Conservation (phyloP, 2,113 vertebrate genomes). For the Muscicapa adusta region DNA sequence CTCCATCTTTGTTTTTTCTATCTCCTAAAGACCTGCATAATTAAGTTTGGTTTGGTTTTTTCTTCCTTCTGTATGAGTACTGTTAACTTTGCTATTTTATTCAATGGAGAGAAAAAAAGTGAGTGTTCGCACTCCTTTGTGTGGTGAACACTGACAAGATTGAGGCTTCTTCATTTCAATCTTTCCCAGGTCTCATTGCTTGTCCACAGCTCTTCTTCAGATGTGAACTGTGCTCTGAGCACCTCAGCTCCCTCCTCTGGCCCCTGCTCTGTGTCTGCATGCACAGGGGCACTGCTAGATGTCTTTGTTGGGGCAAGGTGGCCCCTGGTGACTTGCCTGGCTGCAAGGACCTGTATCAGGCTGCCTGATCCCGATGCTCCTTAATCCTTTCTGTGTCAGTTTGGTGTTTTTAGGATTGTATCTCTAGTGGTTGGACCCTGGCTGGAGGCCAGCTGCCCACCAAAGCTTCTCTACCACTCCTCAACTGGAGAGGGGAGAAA, state of each 20-base stretch:
- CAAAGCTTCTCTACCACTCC: neutral
- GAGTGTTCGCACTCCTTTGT: accelerated
- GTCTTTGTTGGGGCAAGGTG: neutral
- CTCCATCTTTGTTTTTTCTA: neutral
- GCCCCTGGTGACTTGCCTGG: neutral
- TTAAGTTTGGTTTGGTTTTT: accelerated
- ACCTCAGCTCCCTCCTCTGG: neutral
- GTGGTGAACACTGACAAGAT: neutral
- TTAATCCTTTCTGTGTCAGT: neutral
- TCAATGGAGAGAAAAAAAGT: neutral
- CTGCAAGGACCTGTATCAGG: neutral
- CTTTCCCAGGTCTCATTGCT: neutral
- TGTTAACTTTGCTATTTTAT: neutral
- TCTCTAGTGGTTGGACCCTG: neutral
- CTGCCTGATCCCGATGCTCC: neutral
- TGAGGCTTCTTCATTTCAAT: neutral
- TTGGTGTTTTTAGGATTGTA: neutral
- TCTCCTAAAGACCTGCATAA: neutral
- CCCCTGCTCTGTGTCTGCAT: neutral
- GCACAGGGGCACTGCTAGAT: no score
- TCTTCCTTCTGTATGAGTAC: neutral
- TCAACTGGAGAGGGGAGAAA: neutral
- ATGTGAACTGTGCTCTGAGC: neutral
- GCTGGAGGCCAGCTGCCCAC: neutral
- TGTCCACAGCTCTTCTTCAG: neutral